A percentile compares a stretch with the other conserved stretches of the same genome.
Conservation (phyloP, 2,797 vertebrate species). For the Gobio occitaniae region DNA sequence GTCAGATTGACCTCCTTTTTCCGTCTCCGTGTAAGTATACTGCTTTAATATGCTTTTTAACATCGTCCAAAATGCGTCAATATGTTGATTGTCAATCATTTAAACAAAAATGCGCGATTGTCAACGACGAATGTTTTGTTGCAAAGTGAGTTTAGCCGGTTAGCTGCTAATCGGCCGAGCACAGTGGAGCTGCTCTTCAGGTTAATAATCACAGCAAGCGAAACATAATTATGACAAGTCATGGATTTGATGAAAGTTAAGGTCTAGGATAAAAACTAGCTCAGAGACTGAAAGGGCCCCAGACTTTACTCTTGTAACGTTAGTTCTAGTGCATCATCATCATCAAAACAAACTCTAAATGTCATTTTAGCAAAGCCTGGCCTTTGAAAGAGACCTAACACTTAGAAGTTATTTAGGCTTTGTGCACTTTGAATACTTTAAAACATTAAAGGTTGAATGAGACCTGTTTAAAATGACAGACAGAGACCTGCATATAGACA, state of each 20-base stretch:
- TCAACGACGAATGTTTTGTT: not conserved
- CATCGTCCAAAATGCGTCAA: too few species aligned
- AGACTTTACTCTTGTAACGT: not conserved
- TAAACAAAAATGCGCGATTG: not conserved
- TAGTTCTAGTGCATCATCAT: not conserved
- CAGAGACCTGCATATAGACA: not conserved
- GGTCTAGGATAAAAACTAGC: too few species aligned
- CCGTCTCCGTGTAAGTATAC: slow-evolving; percentile 15
- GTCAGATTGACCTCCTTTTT: not conserved
- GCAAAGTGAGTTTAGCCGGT: not conserved
- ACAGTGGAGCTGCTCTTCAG: not conserved
- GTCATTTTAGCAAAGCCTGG: not conserved
- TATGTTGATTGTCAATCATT: not conserved
- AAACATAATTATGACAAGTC: not conserved
- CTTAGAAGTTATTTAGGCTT: not conserved
- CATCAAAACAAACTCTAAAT: not conserved
- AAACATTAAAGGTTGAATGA: not conserved
- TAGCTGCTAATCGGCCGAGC: not conserved
- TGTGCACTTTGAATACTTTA: not conserved
- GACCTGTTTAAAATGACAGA: not conserved
- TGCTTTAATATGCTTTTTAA: not conserved
- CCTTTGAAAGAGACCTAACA: not conserved
- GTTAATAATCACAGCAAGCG: too few species aligned
- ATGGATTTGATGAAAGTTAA: not conserved
- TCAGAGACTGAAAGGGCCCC: not conserved